Evolutionary conservation across 64 coral and sea anemone genomes (phyloP).

Genomic region (Montipora efflorescens): DNA sequence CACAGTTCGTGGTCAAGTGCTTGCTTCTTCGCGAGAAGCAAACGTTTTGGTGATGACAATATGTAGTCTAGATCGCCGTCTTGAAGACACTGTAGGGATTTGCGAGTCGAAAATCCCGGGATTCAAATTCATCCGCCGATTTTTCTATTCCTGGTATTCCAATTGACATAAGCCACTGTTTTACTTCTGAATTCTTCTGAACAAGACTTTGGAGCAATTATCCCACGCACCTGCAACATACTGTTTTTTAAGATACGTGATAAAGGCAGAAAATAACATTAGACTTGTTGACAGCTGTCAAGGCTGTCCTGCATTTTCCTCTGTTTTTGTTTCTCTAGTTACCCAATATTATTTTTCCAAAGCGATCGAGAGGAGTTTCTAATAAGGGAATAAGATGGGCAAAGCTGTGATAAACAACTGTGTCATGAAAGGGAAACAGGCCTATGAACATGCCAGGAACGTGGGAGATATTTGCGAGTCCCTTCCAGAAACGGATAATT

Average conservation of each 20-base stretch:
- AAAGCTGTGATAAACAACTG: slow-evolving; percentile 25
- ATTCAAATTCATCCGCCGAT: too few relatives aligned
- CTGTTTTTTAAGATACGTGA: too few relatives aligned
- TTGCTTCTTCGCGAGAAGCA: slow-evolving; percentile 46
- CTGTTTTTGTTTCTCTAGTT: slow-evolving; percentile 15
- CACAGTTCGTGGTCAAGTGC: background rate
- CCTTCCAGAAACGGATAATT: slow-evolving; percentile 21
- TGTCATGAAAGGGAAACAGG: slow-evolving; percentile 3
- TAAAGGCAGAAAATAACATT: background rate
- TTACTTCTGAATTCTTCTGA: background rate
- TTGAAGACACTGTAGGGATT: slow-evolving; percentile 3
- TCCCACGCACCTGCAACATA: too few relatives aligned
- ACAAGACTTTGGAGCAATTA: too few relatives aligned
- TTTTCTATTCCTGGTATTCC: too few relatives aligned
- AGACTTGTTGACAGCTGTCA: slow-evolving; percentile 12
- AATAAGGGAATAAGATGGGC: slow-evolving; percentile 8
- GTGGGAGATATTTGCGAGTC: slow-evolving; percentile 14
- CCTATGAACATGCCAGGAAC: background rate
- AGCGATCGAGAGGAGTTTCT: slow-evolving; percentile 7
- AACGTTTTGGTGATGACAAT: background rate
- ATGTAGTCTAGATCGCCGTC: too few relatives aligned
- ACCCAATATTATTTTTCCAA: background rate
- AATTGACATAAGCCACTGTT: too few relatives aligned
- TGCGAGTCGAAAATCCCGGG: background rate
- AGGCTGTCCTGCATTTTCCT: slow-evolving; percentile 1